A percentile compares a stretch with the other conserved stretches of the same genome.
phyloP scores from a whole-genome alignment of 92 coral and sea anemone species.

The Diadumene lineata region DNA sequence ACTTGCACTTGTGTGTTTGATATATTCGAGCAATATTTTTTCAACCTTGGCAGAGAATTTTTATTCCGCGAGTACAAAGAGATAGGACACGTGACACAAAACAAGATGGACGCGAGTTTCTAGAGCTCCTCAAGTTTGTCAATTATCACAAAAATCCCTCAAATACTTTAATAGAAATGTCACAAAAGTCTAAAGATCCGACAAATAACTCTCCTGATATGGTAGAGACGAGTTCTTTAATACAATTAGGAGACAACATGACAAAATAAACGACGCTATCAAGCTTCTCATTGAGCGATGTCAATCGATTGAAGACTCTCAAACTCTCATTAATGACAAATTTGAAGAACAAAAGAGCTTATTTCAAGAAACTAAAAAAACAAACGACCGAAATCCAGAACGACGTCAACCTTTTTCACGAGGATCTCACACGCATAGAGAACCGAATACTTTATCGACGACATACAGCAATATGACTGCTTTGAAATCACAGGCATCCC shows the following conservation, averaged over 20 bases:
- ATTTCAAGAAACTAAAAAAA: neutral
- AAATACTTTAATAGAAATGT: no score
- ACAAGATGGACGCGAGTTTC: neutral
- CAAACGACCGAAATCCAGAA: neutral
- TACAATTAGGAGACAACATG: neutral
- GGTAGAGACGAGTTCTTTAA: neutral
- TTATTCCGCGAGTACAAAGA: no score
- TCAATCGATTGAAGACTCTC: neutral
- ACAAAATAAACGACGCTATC: neutral
- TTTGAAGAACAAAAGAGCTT: neutral
- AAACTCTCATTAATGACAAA: neutral
- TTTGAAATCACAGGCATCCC: conserved; percentile 36
- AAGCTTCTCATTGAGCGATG: neutral
- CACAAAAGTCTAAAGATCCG: neutral
- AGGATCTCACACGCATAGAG: neutral
- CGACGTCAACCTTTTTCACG: neutral
- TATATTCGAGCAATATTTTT: no score
- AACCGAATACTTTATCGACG: conserved; percentile 23
- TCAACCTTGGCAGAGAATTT: no score
- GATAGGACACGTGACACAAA: no score
- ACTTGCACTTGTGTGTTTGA: no score
- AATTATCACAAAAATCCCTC: neutral
- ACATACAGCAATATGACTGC: conserved; percentile 33
- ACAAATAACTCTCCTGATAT: neutral
- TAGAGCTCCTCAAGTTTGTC: neutral